A percentile compares a stretch with the other conserved stretches of the same genome.
phyloP scores from a whole-genome alignment of 2,797 vertebrate genomes.

The Centropyge bicolor region DNA sequence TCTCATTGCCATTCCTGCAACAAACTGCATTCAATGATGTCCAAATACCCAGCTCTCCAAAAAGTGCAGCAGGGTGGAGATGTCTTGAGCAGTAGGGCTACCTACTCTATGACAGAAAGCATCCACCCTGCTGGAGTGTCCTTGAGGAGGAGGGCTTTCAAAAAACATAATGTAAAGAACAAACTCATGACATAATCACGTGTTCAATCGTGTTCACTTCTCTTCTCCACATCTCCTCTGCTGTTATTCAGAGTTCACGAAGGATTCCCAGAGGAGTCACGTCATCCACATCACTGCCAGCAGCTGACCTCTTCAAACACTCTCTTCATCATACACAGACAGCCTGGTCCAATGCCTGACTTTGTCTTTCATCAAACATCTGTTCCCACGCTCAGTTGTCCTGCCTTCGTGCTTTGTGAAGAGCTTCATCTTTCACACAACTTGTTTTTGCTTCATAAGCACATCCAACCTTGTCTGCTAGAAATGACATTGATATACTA shows the following conservation, averaged over 20 bases:
- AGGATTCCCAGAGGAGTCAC: conserved; percentile 23
- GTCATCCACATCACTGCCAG: conserved; percentile 40
- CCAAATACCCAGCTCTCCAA: conserved; percentile 39
- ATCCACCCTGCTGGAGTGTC: conserved; percentile 19
- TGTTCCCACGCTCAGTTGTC: conserved; percentile 26
- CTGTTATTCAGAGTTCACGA: conserved; percentile 34
- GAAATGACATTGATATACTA: background rate
- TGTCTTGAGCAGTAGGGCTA: background rate
- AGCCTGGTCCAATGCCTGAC: conserved; percentile 30
- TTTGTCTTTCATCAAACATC: conserved; percentile 47
- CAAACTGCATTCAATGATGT: conserved; percentile 31
- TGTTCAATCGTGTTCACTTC: background rate
- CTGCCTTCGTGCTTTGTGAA: conserved; percentile 7
- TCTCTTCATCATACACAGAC: conserved; percentile 40
- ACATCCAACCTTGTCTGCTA: background rate
- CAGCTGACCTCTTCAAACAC: conserved; percentile 47
- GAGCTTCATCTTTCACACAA: conserved; percentile 4
- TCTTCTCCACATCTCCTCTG: conserved; percentile 6
- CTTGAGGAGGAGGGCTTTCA: conserved; percentile 13
- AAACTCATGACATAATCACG: conserved; percentile 2
- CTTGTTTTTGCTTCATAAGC: background rate
- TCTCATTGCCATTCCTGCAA: conserved; percentile 51
- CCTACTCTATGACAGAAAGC: conserved; percentile 17
- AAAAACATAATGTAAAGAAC: background rate
- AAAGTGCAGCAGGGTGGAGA: conserved; percentile 39